Evolutionary conservation across 2,888 invertebrate genomes (phyloP).

Genomic region (Ennomos erosarius): DNA sequence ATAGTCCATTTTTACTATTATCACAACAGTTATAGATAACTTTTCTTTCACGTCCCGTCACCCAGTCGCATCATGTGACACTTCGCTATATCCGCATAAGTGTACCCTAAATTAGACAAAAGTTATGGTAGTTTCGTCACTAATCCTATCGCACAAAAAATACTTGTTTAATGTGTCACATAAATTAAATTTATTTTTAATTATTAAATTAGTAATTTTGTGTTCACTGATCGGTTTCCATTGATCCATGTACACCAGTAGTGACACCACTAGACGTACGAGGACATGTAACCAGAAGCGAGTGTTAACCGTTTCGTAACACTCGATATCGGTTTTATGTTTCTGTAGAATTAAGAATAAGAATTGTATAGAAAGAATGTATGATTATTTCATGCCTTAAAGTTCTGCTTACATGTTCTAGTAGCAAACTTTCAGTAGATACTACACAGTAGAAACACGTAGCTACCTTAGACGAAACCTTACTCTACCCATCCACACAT

Average conservation of each 20-base stretch:
- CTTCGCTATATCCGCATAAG: too few relatives aligned
- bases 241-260: conserved; percentile 8
- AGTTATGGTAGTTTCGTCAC: too few relatives aligned
- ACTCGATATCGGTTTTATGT: too few relatives aligned
- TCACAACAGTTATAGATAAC: too few relatives aligned
- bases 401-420: conserved; percentile 17
- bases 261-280: background rate
- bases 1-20: background rate
- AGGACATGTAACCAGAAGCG: conserved; percentile 10
- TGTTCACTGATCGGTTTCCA: conserved; percentile 13
- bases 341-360: too few relatives aligned
- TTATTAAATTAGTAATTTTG: conserved; percentile 9
- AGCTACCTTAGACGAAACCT: conserved; percentile 1
- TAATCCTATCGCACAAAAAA: too few relatives aligned
- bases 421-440: conserved; percentile 6
- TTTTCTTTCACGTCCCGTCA: too few relatives aligned
- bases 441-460: conserved; percentile 14
- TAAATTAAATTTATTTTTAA: conserved; percentile 1
- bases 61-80: too few relatives aligned
- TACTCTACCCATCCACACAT: conserved; percentile 15
- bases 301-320: too few relatives aligned
- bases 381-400: background rate
- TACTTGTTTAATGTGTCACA: background rate
- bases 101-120: too few relatives aligned
- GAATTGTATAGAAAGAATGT: too few relatives aligned